Conservation (phyloP, 2,888 invertebrate genomes). For the Agrotis segetum region DNA sequence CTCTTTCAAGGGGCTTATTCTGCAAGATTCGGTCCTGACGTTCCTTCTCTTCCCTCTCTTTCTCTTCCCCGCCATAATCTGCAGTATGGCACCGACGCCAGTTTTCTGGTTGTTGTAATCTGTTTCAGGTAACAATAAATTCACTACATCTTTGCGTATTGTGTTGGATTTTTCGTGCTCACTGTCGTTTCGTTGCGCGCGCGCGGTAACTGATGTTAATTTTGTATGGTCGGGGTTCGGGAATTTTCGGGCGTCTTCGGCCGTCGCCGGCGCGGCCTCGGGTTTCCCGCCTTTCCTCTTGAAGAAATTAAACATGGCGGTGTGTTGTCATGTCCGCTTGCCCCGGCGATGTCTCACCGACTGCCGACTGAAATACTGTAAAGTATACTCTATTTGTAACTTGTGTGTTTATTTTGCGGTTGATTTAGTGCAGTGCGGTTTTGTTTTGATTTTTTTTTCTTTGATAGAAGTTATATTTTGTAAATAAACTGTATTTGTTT, state of each 20-base stretch:
- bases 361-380: slow-evolving; percentile 68
- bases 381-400: slow-evolving; percentile 10
- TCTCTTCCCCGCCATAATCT: slow-evolving; percentile 87
- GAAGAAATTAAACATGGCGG: slow-evolving; percentile 88
- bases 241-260: slow-evolving; percentile 74
- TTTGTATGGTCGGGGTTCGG: slow-evolving; percentile 72
- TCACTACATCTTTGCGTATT: slow-evolving; percentile 87
- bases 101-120: slow-evolving; percentile 83
- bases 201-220: slow-evolving; percentile 78
- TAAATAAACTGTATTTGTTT: slow-evolving; percentile 18
- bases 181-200: slow-evolving; percentile 73
- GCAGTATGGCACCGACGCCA: slow-evolving; percentile 84
- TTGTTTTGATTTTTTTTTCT: slow-evolving; percentile 28
- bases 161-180: slow-evolving; percentile 74
- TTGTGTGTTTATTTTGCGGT: slow-evolving; percentile 21
- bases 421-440: slow-evolving; percentile 50
- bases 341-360: slow-evolving; percentile 69
- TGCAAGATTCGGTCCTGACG: slow-evolving; percentile 77
- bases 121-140: slow-evolving; percentile 83
- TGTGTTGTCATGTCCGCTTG: slow-evolving; percentile 77
- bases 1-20: slow-evolving; percentile 79
- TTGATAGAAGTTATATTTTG: slow-evolving; percentile 11
- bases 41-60: slow-evolving; percentile 78
- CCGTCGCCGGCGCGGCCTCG: slow-evolving; percentile 74
- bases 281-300: slow-evolving; percentile 87